Evolutionary conservation across 2,113 vertebrate species (phyloP).

Genomic region (Polyodon spathula): DNA sequence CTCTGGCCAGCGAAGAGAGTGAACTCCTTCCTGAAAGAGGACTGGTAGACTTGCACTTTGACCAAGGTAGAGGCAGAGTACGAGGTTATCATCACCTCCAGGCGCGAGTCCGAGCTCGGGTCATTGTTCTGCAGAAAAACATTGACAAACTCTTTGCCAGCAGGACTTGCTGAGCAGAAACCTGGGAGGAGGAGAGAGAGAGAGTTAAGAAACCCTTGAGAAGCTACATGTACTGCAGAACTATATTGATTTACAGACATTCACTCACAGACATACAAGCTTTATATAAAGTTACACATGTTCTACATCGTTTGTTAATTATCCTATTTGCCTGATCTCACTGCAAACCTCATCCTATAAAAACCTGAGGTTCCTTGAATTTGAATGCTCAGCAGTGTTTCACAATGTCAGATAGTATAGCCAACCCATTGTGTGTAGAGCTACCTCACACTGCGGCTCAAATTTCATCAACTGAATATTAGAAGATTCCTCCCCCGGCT

Average conservation of each 20-base stretch:
- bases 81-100: neutral
- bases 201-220: no score
- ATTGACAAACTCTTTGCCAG: neutral
- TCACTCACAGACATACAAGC: no score
- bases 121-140: neutral
- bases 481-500: neutral
- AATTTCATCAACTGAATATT: neutral
- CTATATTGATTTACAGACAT: no score
- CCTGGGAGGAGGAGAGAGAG: neutral
- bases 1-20: constrained; percentile 7
- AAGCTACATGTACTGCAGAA: no score
- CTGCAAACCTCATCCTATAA: no score
- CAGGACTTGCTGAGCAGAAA: neutral
- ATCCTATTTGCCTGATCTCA: no score
- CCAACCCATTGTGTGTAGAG: no score
- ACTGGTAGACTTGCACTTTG: neutral
- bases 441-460: neutral
- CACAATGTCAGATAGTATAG: no score
- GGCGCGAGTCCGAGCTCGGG: neutral
- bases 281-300: no score
- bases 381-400: no score
- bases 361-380: no score
- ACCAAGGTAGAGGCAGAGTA: neutral
- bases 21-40: neutral
- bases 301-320: no score